Evolutionary conservation across 2,888 invertebrate species (phyloP).

Genomic region (Nomada ferruginata): DNA sequence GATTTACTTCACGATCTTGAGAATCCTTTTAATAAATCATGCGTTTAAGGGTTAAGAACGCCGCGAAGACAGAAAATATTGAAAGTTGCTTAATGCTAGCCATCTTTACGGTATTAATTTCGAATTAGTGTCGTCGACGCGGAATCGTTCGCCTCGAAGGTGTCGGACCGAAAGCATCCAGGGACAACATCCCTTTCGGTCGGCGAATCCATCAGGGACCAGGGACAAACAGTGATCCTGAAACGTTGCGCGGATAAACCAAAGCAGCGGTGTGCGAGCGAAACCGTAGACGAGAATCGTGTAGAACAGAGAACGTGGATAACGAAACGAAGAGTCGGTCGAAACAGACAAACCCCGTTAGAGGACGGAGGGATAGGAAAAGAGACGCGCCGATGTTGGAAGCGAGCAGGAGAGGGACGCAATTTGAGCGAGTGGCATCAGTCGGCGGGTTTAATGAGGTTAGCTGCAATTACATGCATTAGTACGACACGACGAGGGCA

Average conservation of each 20-base stretch:
- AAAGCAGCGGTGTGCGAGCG: conserved; percentile 9
- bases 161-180: neutral
- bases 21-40: no score
- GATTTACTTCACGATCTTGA: no score
- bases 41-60: no score
- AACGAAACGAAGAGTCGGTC: conserved; percentile 43
- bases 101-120: no score
- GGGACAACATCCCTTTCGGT: neutral
- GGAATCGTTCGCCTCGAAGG: neutral
- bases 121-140: neutral
- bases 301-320: conserved; percentile 43
- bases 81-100: no score
- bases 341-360: conserved; percentile 18
- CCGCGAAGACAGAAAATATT: no score
- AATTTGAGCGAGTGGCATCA: conserved; percentile 81
- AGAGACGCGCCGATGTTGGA: conserved; percentile 8
- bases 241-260: conserved; percentile 38
- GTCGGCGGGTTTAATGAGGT: conserved; percentile 82
- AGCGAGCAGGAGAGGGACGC: conserved; percentile 57
- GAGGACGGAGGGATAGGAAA: conserved; percentile 1
- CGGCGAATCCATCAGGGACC: neutral
- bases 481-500: conserved; percentile 78
- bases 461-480: conserved; percentile 83
- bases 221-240: conserved; percentile 18
- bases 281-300: conserved; percentile 54